Evolutionary conservation across 2,113 vertebrate species (phyloP), one percentile per base, ranked within the genome.

Genomic region (Esox niger): DNA sequence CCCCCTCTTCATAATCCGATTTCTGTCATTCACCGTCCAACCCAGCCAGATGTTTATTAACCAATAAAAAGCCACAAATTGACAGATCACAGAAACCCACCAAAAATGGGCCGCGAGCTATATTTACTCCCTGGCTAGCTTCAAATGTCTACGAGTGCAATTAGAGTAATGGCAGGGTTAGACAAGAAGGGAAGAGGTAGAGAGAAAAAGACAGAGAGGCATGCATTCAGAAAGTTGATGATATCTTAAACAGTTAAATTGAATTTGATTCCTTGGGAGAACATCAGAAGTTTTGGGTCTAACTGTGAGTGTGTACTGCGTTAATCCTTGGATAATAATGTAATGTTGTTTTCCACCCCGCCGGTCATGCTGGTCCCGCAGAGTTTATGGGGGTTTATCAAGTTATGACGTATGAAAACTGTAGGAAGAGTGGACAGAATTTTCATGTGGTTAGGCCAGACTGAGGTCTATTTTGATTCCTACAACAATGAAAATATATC

Each of bases 291-390:
- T 23, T 56, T 31, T 26, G 46, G 30, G 17, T 47, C 66, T 13
- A 43, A 61, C 62, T 29, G 17, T 52, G 35, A 69, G 73, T 35
- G 32, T 63, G 57, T 63, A 54, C 52, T 65, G 64, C 73, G 80
- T 59, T 79, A 69, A 84, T 81, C 64, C 75, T 66, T 66, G 43
- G 60, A 79, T 73, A 69, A 81, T 75, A 70, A 69, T 76, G 63
- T 66, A 47, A 21, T 54, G 55, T 66, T 76, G 56, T 64, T 67
- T 75, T 33, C 21, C 43, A 66, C 63, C 5, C 23, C 9, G 49
- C 49, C 23, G 38, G 60, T 59, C 58, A 60, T 9, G 25, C 26
- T 8, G 38, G 64, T 6, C 35, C 29, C 62, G 46, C 46, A 38
- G 55, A 61, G 69, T 69, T 76, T 82, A 66, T 71, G 27, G 69